These are phyloP conservation scores for Rallus crepitans DNA, from an alignment of 2,797 vertebrate genomes.

Conservation along the genomic window DNA sequence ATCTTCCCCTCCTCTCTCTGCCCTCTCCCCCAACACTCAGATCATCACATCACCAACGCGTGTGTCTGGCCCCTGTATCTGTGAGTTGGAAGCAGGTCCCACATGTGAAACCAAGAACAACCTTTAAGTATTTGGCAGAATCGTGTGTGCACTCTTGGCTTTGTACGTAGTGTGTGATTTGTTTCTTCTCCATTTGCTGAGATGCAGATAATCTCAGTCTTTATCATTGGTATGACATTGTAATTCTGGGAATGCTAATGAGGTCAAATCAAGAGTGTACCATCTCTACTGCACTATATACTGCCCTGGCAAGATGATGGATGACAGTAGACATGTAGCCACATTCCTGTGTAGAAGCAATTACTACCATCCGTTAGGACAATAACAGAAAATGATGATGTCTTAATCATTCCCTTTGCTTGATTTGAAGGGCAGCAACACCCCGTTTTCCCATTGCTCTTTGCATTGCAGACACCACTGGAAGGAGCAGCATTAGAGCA, in stretches of 20 bases:
- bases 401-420: slow-evolving; percentile 7
- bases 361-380: neutral
- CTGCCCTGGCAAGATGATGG: slow-evolving; percentile 43
- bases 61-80: neutral
- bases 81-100: neutral
- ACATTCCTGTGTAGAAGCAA: neutral
- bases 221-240: slow-evolving; percentile 28
- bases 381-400: neutral
- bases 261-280: slow-evolving; percentile 47
- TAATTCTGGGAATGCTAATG: slow-evolving; percentile 49
- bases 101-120: neutral
- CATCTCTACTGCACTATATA: neutral
- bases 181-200: neutral
- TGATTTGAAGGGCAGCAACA: neutral
- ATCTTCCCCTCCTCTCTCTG: neutral
- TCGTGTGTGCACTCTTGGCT: neutral
- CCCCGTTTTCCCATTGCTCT: neutral
- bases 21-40: neutral
- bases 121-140: neutral
- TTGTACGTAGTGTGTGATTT: neutral
- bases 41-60: neutral
- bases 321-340: neutral
- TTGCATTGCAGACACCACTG: neutral
- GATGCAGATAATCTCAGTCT: slow-evolving; percentile 18
- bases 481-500: neutral